A percentile compares a stretch with the other conserved stretches of the same genome.
phyloP scores from a whole-genome alignment of 2,888 invertebrate species.

The Leptopilina myrica region DNA sequence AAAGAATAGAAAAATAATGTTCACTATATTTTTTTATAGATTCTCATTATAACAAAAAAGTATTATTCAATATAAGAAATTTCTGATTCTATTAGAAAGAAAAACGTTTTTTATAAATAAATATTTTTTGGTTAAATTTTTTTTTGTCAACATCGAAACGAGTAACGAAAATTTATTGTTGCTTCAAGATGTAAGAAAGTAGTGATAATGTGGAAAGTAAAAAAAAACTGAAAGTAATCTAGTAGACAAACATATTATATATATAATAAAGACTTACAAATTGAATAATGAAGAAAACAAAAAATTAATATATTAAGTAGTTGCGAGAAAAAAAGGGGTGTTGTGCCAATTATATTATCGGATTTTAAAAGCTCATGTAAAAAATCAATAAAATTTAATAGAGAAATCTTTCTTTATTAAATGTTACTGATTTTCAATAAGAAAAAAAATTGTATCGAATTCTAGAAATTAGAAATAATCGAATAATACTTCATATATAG shows the following conservation, averaged over 20 bases:
- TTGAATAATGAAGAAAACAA: neutral
- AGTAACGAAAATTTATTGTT: neutral
- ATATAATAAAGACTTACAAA: neutral
- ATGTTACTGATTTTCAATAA: neutral
- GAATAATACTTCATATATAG: neutral
- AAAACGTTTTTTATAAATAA: too few species aligned
- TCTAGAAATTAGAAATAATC: constrained; percentile 31
- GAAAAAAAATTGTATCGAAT: neutral
- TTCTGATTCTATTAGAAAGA: too few species aligned
- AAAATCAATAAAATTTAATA: neutral
- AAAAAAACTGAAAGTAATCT: constrained; percentile 19
- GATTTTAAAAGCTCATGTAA: neutral
- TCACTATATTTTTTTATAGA: too few species aligned
- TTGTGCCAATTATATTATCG: constrained; percentile 7
- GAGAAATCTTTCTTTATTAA: neutral
- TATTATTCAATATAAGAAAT: too few species aligned
- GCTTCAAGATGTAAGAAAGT: neutral
- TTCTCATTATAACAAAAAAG: too few species aligned
- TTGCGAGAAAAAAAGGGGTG: neutral
- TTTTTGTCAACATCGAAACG: too few species aligned
- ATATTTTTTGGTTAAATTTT: too few species aligned
- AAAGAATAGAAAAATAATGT: too few species aligned
- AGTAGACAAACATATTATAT: neutral
- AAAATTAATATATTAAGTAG: constrained; percentile 7
- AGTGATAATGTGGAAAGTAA: constrained; percentile 8